A percentile compares a stretch with the other conserved stretches of the same genome.
Evolutionary conservation across 1,140 invertebrate species (phyloP).

Genomic region (Bicyclus anynana): DNA sequence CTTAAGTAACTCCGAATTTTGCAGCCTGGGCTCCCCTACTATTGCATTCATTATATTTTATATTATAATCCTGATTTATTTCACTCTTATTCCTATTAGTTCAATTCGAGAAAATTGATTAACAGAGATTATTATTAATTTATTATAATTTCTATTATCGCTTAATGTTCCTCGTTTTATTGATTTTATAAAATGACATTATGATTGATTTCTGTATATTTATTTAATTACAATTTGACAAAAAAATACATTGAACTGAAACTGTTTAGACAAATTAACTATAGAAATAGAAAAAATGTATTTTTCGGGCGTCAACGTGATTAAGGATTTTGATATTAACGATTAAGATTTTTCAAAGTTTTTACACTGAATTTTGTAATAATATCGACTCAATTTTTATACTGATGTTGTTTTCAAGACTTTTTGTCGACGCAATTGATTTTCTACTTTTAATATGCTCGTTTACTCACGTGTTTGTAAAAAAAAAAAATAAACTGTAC

Average conservation of each 20-base stretch:
- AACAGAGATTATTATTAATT: too few species aligned
- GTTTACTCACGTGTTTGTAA: too few species aligned
- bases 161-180: too few species aligned
- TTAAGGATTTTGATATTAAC: neutral
- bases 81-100: too few species aligned
- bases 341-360: slow-evolving; percentile 5
- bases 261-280: neutral
- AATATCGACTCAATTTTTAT: slow-evolving; percentile 1
- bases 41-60: too few species aligned
- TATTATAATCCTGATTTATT: too few species aligned
- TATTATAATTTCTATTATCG: too few species aligned
- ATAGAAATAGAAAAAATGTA: neutral
- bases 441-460: neutral
- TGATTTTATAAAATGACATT: neutral
- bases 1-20: too few species aligned
- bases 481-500: neutral
- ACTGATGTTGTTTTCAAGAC: neutral
- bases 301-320: neutral
- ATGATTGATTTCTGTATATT: neutral
- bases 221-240: too few species aligned
- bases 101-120: too few species aligned
- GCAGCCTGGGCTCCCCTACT: too few species aligned
- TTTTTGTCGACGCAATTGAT: neutral
- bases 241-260: neutral
- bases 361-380: neutral